Evolutionary conservation across 2,888 invertebrate species (phyloP).

Genomic region (Drosophila nr. fundita): DNA sequence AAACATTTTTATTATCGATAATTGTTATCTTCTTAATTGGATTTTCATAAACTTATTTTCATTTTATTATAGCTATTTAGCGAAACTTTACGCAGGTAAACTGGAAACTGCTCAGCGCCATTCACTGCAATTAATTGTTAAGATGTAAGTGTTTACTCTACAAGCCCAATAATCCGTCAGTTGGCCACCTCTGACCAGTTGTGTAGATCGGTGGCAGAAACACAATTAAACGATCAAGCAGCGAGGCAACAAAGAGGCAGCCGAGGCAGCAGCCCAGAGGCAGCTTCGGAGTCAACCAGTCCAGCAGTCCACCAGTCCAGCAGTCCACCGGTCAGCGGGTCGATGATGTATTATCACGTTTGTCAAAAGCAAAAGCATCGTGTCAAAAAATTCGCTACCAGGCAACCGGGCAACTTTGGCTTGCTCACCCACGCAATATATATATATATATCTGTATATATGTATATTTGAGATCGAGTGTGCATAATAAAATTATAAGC

Average conservation of each 20-base stretch:
- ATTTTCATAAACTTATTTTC: not conserved
- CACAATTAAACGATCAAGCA: constrained; percentile 71
- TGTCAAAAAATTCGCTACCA: constrained; percentile 72
- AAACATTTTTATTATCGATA: no score
- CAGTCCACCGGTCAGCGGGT: constrained; percentile 7
- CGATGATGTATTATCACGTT: constrained; percentile 68
- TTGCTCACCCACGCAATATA: constrained; percentile 50
- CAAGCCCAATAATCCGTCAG: constrained; percentile 27
- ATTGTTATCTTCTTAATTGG: not conserved
- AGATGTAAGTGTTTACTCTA: constrained; percentile 14
- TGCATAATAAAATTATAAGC: constrained; percentile 76
- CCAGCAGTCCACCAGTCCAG: constrained; percentile 9
- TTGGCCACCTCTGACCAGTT: constrained; percentile 13
- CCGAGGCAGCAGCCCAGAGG: not conserved
- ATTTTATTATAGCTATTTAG: not conserved
- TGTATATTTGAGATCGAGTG: constrained; percentile 14
- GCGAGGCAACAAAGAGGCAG: constrained; percentile 5
- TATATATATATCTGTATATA: not conserved
- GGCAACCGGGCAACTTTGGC: not conserved
- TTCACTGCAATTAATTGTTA: constrained; percentile 43
- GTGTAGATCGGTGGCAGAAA: constrained; percentile 14
- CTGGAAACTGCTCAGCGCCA: not conserved
- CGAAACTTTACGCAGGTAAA: not conserved
- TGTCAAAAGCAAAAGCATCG: constrained; percentile 58
- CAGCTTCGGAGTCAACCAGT: constrained; percentile 13